phyloP scores from a whole-genome alignment of 2,797 vertebrate species.

The Poecilia wingei region DNA sequence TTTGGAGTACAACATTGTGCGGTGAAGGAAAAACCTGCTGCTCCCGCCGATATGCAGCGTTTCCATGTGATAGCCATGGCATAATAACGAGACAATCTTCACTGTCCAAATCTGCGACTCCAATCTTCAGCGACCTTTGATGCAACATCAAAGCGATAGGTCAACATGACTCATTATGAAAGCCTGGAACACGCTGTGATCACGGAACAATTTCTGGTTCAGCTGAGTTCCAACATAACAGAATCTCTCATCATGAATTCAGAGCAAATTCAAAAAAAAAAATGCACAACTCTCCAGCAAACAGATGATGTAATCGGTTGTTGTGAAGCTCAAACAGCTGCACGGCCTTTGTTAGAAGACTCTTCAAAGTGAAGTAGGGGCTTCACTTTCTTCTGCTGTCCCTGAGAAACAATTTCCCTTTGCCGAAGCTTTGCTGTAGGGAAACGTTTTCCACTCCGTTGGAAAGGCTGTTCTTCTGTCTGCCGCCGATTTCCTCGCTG shows the following conservation, averaged over 20 bases:
- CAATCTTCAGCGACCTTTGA: neutral
- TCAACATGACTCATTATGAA: neutral
- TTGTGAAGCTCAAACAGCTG: conserved; percentile 31
- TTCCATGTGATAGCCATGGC: neutral
- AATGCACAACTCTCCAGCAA: conserved; percentile 17
- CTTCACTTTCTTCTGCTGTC: conserved; percentile 18
- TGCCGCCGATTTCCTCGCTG: conserved; percentile 11
- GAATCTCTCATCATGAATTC: conserved; percentile 42
- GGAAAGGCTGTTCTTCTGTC: conserved; percentile 38
- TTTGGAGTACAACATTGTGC: neutral
- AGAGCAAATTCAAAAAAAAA: conserved; percentile 3
- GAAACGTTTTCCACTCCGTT: conserved; percentile 35
- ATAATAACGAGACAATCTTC: neutral
- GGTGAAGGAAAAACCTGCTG: neutral
- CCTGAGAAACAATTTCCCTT: conserved; percentile 27
- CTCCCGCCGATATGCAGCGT: too few relatives aligned
- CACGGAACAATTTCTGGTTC: conserved; percentile 12
- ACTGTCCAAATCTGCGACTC: neutral
- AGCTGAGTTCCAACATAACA: conserved; percentile 13
- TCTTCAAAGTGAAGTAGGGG: conserved; percentile 42
- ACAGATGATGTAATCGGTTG: conserved; percentile 46
- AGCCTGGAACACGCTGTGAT: neutral
- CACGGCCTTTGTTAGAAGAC: conserved; percentile 47
- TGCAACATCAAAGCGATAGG: neutral
- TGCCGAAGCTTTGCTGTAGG: conserved; percentile 41